phyloP scores from a whole-genome alignment of 2,888 invertebrate species.

The Cephus sareptanus region DNA sequence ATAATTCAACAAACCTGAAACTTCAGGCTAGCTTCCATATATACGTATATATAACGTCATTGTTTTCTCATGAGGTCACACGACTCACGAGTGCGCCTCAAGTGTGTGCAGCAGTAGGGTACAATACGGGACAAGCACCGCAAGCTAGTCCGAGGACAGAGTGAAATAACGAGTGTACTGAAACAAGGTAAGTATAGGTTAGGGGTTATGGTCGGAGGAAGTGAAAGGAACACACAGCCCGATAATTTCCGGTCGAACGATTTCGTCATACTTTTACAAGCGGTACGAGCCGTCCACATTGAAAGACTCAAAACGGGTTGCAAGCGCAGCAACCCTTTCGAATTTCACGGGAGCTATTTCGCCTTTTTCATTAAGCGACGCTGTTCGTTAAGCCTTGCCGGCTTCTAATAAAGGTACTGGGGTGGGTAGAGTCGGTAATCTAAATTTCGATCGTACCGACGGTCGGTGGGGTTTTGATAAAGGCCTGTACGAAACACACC shows the following conservation, averaged over 20 bases:
- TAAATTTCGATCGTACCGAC: conserved; percentile 35
- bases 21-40: background rate
- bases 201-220: background rate
- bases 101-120: background rate
- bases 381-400: conserved; percentile 43
- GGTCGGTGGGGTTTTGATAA: conserved; percentile 14
- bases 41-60: background rate
- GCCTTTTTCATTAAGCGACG: conserved; percentile 6
- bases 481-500: conserved; percentile 2
- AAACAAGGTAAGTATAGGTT: background rate
- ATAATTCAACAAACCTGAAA: background rate
- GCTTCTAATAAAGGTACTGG: conserved; percentile 42
- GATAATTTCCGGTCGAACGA: background rate
- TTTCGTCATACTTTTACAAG: background rate
- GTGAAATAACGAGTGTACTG: background rate
- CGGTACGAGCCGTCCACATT: background rate
- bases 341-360: background rate
- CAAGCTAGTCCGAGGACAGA: background rate
- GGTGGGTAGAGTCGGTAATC: conserved; percentile 40
- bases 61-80: background rate
- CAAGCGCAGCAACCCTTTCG: background rate
- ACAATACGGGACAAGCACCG: background rate
- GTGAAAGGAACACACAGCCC: background rate
- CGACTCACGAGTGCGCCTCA: background rate
- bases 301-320: background rate